Evolutionary conservation across 92 coral and sea anemone genomes (phyloP).

Genomic region (Plumapathes pennacea): DNA sequence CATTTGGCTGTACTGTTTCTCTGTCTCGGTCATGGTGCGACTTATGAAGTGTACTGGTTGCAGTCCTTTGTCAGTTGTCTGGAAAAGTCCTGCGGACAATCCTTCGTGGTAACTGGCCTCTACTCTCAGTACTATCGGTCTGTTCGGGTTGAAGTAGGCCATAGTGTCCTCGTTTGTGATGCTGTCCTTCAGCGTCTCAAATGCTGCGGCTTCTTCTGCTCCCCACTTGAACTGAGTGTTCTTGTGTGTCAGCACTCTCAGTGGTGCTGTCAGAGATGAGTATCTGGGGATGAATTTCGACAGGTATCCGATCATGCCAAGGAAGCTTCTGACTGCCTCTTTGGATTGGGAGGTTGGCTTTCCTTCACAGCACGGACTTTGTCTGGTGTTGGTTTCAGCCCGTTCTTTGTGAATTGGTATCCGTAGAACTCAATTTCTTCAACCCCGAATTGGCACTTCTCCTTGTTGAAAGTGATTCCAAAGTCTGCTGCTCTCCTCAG

Average conservation of each 20-base stretch:
- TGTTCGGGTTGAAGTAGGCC: slow-evolving; percentile 52
- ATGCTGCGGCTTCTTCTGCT: slow-evolving; percentile 24
- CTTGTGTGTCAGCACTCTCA: slow-evolving; percentile 46
- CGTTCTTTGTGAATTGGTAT: slow-evolving; percentile 36
- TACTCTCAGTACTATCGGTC: slow-evolving; percentile 27
- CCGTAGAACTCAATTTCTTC: slow-evolving; percentile 56
- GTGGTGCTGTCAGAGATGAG: slow-evolving; percentile 45
- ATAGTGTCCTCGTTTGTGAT: slow-evolving; percentile 38
- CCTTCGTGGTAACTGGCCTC: slow-evolving; percentile 65
- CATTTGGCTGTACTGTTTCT: slow-evolving; percentile 55
- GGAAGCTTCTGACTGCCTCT: slow-evolving; percentile 52
- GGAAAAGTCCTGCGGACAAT: slow-evolving; percentile 52
- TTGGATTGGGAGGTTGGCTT: slow-evolving; percentile 36
- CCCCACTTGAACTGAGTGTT: slow-evolving; percentile 53
- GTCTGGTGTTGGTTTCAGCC: slow-evolving; percentile 35
- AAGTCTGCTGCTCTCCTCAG: slow-evolving; percentile 54
- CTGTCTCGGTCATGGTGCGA: slow-evolving; percentile 45
- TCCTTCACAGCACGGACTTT: slow-evolving; percentile 51
- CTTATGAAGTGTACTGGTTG: slow-evolving; percentile 70
- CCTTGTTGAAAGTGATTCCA: slow-evolving; percentile 53
- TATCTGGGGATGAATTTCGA: slow-evolving; percentile 58
- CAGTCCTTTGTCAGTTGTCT: slow-evolving; percentile 28
- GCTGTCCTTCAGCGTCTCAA: slow-evolving; percentile 35
- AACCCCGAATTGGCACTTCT: slow-evolving; percentile 52
- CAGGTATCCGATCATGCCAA: slow-evolving; percentile 53